phyloP scores from a whole-genome alignment of 2,113 vertebrate species.

The Halcyon malimbica region DNA sequence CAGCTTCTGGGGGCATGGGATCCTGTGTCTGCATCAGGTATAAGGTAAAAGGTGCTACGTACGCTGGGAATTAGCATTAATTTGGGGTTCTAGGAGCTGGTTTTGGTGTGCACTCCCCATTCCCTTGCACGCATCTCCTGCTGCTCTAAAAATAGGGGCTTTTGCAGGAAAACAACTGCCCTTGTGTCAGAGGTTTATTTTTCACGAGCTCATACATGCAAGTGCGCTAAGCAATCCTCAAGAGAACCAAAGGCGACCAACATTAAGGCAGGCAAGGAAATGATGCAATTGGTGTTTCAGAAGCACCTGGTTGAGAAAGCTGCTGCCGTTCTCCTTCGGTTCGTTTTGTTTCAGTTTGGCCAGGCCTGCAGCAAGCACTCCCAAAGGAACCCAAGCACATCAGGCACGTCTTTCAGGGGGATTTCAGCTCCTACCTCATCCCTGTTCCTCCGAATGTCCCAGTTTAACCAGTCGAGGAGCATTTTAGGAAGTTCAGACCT shows the following conservation, averaged over 20 bases:
- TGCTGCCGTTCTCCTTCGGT: not conserved
- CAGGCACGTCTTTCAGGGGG: not conserved
- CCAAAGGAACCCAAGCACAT: not conserved
- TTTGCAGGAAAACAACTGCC: not conserved
- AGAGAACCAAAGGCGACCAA: not conserved
- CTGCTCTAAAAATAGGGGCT: not conserved
- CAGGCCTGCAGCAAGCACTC: not conserved
- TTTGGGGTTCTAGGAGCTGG: not conserved
- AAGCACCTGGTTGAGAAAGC: not conserved
- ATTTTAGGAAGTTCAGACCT: slow-evolving; percentile 3
- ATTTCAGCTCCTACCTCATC: not conserved
- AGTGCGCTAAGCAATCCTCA: not conserved
- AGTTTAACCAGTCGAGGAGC: not conserved
- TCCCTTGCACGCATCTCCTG: not conserved
- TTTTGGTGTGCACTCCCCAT: not conserved
- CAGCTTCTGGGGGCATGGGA: not conserved
- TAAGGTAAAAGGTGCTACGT: not conserved
- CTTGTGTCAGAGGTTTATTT: not conserved
- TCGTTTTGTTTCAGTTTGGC: not conserved
- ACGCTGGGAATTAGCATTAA: not conserved
- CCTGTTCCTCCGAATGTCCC: not conserved
- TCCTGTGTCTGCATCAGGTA: not conserved
- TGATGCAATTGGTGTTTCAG: not conserved
- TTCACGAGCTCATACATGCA: not conserved
- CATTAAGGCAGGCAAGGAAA: not conserved